Conservation (phyloP, 1,140 invertebrate species). For the Bombus impatiens region DNA sequence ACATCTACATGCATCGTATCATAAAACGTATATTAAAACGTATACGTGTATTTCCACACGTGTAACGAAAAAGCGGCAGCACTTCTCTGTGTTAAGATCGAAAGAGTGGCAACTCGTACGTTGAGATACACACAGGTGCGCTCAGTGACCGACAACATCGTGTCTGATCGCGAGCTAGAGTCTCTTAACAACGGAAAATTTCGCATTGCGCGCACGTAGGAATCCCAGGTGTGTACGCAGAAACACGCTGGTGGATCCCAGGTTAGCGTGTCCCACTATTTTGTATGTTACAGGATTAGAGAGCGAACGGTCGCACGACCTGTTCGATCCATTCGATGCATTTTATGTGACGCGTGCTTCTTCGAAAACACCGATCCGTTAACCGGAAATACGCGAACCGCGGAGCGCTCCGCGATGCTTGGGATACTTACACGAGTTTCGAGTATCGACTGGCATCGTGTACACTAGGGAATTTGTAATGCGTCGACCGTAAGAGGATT, state of each 20-base stretch:
- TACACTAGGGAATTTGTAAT: slow-evolving; percentile 11
- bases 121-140: too few relatives aligned
- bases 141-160: background rate
- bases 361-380: slow-evolving; percentile 18
- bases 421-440: slow-evolving; percentile 13
- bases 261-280: background rate
- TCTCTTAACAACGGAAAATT: background rate
- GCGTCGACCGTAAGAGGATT: slow-evolving; percentile 25
- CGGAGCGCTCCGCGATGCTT: background rate
- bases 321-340: slow-evolving; percentile 1
- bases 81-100: too few relatives aligned
- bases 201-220: slow-evolving; percentile 15
- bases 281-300: background rate
- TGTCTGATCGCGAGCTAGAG: background rate
- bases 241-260: background rate
- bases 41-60: too few relatives aligned
- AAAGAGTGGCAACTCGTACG: too few relatives aligned
- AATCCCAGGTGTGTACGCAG: slow-evolving; percentile 12
- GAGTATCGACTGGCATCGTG: background rate
- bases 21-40: too few relatives aligned
- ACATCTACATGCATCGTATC: too few relatives aligned
- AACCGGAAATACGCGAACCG: slow-evolving; percentile 18
- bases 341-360: slow-evolving; percentile 12
- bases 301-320: slow-evolving; percentile 5
- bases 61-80: too few relatives aligned